Evolutionary conservation across 2,797 vertebrate species (phyloP).

Genomic region (Ibycter americanus): DNA sequence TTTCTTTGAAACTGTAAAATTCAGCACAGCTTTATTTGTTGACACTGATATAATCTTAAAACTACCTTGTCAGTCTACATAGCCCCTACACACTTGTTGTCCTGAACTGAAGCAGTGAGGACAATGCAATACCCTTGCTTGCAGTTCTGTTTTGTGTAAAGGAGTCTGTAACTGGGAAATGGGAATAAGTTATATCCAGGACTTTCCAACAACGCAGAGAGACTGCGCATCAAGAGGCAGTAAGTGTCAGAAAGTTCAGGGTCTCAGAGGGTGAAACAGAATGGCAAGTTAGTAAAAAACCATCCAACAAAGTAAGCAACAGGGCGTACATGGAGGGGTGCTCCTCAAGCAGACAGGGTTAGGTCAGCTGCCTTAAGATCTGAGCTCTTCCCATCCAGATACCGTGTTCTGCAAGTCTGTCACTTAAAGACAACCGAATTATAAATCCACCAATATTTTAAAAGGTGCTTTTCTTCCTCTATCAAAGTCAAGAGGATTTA

Average conservation of each 20-base stretch:
- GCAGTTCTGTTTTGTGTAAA: background rate
- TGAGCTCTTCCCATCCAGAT: background rate
- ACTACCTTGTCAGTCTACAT: background rate
- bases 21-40: background rate
- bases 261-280: background rate
- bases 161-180: background rate
- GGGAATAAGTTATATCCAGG: background rate
- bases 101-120: background rate
- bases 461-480: background rate
- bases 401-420: background rate
- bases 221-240: background rate
- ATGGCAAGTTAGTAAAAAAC: background rate
- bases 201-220: background rate
- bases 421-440: background rate
- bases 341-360: background rate
- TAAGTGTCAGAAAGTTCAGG: background rate
- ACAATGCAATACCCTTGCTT: background rate
- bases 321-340: background rate
- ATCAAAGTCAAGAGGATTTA: background rate
- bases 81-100: background rate
- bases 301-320: background rate
- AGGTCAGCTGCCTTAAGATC: background rate
- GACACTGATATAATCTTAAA: background rate
- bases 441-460: background rate
- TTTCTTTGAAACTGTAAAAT: background rate